Evolutionary conservation across 2,113 vertebrate species (phyloP), one percentile per base, ranked within the genome.

Genomic region (Vidua chalybeata): DNA sequence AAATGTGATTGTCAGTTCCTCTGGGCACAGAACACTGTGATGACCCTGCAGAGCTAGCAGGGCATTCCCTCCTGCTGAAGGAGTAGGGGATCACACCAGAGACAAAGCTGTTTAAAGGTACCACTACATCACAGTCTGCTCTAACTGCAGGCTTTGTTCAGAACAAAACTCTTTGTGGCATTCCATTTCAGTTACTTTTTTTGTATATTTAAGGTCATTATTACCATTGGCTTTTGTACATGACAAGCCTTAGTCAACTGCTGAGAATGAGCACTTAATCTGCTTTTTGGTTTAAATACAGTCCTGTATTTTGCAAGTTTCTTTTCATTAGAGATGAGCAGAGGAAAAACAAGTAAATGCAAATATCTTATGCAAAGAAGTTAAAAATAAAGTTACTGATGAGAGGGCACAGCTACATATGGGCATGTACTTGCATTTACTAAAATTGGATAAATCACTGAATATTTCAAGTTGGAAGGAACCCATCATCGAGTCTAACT

Each of bases 1-100:
- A 64, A 94, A 87, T 94, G 59, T 66, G 81, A 64, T 52, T 86
- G 82, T 43, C 87, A 72, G 41, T 56, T 94, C 58, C 58, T 96
- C 52, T 84, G 75, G 76, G 75, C 46, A 68, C 41, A 76, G 90
- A 91, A 66, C 71, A 46, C 26, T 5, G 10, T 71, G 90, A 89
- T 92, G 89, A 63, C 52, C 28, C 84, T 97, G 81, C 66, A 54
- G 48, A 78, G 82, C 73, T 91, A 89, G 20, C 51, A 45, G 7
- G 41, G 52, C 39, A 30, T 31, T 84, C 75, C 43, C 39, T 54
- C 18, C 13, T 58, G 76, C 43, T 81, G 39, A 54, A 83, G 28
- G 63, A 59, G 11, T 2, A 27, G 43, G 46, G 74, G 15, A 75
- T 92, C 37, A n/a, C 33, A 15, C 59, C 64, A 37, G 62, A 39